Evolutionary conservation across 1,140 invertebrate genomes (phyloP).

Genomic region (Patella vulgata): DNA sequence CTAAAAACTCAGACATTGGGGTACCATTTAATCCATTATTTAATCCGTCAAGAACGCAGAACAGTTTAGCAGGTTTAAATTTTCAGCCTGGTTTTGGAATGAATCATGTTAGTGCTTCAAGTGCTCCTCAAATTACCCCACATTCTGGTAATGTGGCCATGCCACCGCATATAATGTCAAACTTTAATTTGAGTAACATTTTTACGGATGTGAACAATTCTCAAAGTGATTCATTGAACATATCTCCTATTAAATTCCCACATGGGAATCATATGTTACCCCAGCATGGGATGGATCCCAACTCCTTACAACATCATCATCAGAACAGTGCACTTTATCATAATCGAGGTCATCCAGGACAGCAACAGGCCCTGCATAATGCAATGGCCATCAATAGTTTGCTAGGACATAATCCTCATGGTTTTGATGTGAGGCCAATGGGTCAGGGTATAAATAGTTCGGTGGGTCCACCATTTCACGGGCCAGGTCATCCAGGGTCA

Average conservation of each 20-base stretch:
- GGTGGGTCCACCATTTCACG: slow-evolving; percentile 58
- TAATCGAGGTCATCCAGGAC: slow-evolving; percentile 57
- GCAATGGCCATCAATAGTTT: slow-evolving; percentile 63
- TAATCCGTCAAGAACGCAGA: slow-evolving; percentile 59
- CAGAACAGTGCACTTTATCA: slow-evolving; percentile 53
- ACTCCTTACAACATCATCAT: slow-evolving; percentile 61
- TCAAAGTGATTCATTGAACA: slow-evolving; percentile 56
- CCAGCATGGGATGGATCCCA: slow-evolving; percentile 57
- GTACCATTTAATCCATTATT: slow-evolving; percentile 62
- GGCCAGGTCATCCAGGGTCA: slow-evolving; percentile 58
- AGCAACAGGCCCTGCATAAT: slow-evolving; percentile 55
- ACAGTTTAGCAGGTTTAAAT: slow-evolving; percentile 61
- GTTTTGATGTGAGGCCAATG: slow-evolving; percentile 58
- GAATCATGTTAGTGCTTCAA: slow-evolving; percentile 58
- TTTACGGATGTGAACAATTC: slow-evolving; percentile 61
- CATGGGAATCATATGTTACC: slow-evolving; percentile 59
- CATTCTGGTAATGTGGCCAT: slow-evolving; percentile 57
- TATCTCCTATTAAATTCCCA: slow-evolving; percentile 67
- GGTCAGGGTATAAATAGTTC: slow-evolving; percentile 57
- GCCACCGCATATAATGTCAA: slow-evolving; percentile 61
- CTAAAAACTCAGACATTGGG: slow-evolving; percentile 53
- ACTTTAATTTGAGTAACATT: slow-evolving; percentile 65
- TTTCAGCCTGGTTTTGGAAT: slow-evolving; percentile 65
- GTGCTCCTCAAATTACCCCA: slow-evolving; percentile 50
- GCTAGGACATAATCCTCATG: slow-evolving; percentile 63